Conservation (phyloP, 2,888 invertebrate species). For the Apodemia mormo region DNA sequence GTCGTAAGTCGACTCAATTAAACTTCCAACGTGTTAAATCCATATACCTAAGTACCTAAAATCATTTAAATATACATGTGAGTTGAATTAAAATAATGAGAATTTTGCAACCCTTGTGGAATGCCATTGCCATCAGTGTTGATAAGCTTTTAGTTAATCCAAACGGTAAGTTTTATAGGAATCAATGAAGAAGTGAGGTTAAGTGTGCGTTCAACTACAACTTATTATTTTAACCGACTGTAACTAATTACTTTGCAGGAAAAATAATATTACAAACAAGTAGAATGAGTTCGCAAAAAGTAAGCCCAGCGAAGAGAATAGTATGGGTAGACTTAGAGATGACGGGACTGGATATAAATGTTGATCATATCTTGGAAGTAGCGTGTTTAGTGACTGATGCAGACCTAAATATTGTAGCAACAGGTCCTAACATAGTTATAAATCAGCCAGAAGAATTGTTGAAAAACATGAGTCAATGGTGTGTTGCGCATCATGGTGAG, state of each 20-base stretch:
- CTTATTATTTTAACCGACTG: neutral
- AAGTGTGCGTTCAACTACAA: neutral
- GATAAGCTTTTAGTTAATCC: neutral
- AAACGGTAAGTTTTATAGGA: neutral
- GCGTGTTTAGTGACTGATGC: conserved; percentile 94
- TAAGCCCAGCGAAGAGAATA: conserved; percentile 62
- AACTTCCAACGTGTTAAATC: too few species aligned
- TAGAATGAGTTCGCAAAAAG: conserved; percentile 27
- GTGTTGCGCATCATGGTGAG: conserved; percentile 87
- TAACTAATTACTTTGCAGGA: neutral
- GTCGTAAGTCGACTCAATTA: too few species aligned
- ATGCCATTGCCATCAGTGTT: neutral
- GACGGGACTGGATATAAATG: conserved; percentile 92
- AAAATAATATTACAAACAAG: neutral
- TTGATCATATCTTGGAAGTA: conserved; percentile 92
- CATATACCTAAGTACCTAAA: too few species aligned
- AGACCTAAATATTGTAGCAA: conserved; percentile 87
- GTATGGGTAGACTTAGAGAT: conserved; percentile 93
- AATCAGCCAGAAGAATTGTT: conserved; percentile 88
- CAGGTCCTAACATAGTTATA: conserved; percentile 89
- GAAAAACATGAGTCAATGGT: conserved; percentile 92
- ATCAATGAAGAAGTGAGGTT: neutral
- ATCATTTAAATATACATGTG: too few species aligned
- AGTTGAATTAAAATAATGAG: neutral
- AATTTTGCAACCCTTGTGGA: neutral